These are phyloP conservation scores for Drosophila asahinai DNA, from an alignment of 1,140 invertebrate genomes.

Conservation along the genomic window DNA sequence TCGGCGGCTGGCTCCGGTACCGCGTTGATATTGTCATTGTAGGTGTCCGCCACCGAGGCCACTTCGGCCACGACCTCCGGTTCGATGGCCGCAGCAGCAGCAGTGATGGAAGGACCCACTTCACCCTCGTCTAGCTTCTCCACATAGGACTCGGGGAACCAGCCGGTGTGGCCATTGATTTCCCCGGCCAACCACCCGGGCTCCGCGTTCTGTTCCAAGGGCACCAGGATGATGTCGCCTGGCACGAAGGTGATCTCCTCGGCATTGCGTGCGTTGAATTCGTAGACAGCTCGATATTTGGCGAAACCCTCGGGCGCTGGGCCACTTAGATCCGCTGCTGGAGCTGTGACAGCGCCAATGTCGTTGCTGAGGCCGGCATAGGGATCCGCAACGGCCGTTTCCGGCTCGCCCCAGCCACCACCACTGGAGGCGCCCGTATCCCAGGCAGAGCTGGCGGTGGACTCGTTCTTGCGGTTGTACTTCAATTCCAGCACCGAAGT, in stretches of 20 bases:
- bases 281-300: slow-evolving; percentile 96
- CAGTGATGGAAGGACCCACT: neutral
- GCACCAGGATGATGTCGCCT: slow-evolving; percentile 96
- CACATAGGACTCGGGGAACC: slow-evolving; percentile 99
- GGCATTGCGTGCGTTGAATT: slow-evolving; percentile 95
- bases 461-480: slow-evolving; percentile 84
- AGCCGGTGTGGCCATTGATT: slow-evolving; percentile 93
- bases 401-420: slow-evolving; percentile 85
- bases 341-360: slow-evolving; percentile 42
- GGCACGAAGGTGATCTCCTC: slow-evolving; percentile 98
- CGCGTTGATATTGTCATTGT: slow-evolving; percentile 62
- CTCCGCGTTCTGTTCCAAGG: slow-evolving; percentile 94
- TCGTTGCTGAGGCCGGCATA: slow-evolving; percentile 65
- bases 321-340: slow-evolving; percentile 67
- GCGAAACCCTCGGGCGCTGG: slow-evolving; percentile 86
- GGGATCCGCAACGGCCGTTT: slow-evolving; percentile 47
- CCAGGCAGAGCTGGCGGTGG: slow-evolving; percentile 82
- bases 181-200: slow-evolving; percentile 99
- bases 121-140: slow-evolving; percentile 89
- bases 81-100: slow-evolving; percentile 1
- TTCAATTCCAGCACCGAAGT: slow-evolving; percentile 87
- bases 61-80: slow-evolving; percentile 22
- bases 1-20: slow-evolving; percentile 10
- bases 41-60: slow-evolving; percentile 42
- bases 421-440: slow-evolving; percentile 71